Base-by-base conservation (phyloP, 2,797 vertebrate genomes). In the Mastacembelus armatus region DNA sequence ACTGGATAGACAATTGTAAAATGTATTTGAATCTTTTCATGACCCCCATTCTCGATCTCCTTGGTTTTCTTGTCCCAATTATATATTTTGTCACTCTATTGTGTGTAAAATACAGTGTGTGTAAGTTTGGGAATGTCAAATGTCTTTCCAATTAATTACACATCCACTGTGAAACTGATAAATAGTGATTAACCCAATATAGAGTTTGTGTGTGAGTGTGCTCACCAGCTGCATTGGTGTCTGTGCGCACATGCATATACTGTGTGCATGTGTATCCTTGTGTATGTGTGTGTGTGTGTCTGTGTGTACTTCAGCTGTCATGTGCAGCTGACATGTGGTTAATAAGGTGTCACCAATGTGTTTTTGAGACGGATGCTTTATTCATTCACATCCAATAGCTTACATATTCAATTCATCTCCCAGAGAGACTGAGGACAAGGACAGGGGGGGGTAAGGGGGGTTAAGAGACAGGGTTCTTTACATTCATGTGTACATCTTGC, bases 281-380 rank as follows among this genome's bases (percentile, higher is more conserved):
- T 51, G 55, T 43, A 44, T 33, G 38, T 56, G 51, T 61, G 30
- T 60, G 48, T 71, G 54, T 38, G 24, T 43, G 24, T 14, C 47
- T 57, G 42, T 71, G 62, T 40, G 64, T 4, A 67, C 74, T 81
- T 59, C 56, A 63, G 85, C 88, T 90, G 90, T 89, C 91, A 90
- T 89, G 87, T 89, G 91, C 83, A 80, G 87, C 76, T 92, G 91
- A 92, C 91, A 89, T 89, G 90, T 78, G 83, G 88, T 91, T 92
- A 92, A 92, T 92, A 92, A 91, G 90, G 90, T 92, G 90, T 92
- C 91, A 91, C 89, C 91, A 72, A 79, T 87, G 91, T 90, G 91
- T 90, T 87, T 91, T 91, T 90, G 84, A 86, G 85, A 89, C 14
- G 73, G 78, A 88, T 85, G 84, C 91, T 91, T 91, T 91, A 91